Evolutionary conservation across 1,140 invertebrate species (phyloP), one percentile per base, ranked within the genome.

Genomic region (Heliconius nattereri): DNA sequence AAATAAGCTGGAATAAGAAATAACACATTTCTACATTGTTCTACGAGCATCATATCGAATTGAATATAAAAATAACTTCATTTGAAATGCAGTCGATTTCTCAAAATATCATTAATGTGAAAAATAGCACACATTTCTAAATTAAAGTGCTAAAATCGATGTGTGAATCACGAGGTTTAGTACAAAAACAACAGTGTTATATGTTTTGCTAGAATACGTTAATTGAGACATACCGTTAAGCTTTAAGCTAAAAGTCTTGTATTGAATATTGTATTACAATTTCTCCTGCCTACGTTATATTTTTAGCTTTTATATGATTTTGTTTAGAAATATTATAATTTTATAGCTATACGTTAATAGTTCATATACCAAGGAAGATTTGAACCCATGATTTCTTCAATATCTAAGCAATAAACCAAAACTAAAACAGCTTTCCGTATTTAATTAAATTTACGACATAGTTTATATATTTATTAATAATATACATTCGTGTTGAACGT

Each of bases 61-160:
- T 73, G 35, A 73, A 45, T n/a, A 73, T n/a, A 20, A 73, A 73
- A 73, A 73, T 73, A 37, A 73, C 32, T 73, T 40, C 13, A 73
- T 73, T 37, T 45, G 35, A 37, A 73, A 73, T 49, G 45, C 72
- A 73, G 37, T 73, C 37, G 60, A 66, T 66, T 66, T 66, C 60
- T 66, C 60, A 66, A 66, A 66, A 66, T 29, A 66, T 29, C 60
- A 66, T 29, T 23, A 72, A 35, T 76, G 74, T 72, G 66, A 72
- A 76, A 79, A 75, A 74, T 74, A 54, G 66, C 66, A 49, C 52
- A 32, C 29, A 76, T 80, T 73, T 73, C 70, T 7, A 35, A 70
- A 75, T 40, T 26, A 60, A 73, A 76, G 71, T 54, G 32, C 80
- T 85, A 84, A 85, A 82, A 87, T 85, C 78, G 81, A 72, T 26